Percentiles rank a stretch among this genome's conserved stretches.
These are phyloP conservation scores for Anagrus nilaparvatae DNA, from an alignment of 1,140 invertebrate genomes.

Conservation along the genomic window DNA sequence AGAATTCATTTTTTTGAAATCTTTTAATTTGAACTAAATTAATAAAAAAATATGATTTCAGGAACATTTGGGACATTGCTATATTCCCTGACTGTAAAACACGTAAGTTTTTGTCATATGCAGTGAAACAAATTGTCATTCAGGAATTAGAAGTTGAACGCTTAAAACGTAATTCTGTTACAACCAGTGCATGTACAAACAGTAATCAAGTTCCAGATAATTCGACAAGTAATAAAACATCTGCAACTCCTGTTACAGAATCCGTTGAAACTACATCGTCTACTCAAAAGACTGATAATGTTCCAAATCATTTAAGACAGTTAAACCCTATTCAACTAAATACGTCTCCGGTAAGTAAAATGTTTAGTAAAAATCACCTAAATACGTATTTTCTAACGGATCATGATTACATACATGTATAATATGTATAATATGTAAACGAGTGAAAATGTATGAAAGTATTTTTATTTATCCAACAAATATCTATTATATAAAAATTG, in stretches of 20 bases:
- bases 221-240: slow-evolving; percentile 2
- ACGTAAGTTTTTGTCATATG: slow-evolving; percentile 45
- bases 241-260: too few species aligned
- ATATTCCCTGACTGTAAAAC: slow-evolving; percentile 32
- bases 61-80: slow-evolving; percentile 40
- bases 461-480: too few species aligned
- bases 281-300: not conserved
- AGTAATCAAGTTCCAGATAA: not conserved
- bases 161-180: slow-evolving; percentile 46
- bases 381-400: too few species aligned
- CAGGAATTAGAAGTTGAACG: slow-evolving; percentile 67
- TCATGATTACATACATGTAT: too few species aligned
- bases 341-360: too few species aligned
- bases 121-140: slow-evolving; percentile 65
- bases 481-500: too few species aligned
- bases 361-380: too few species aligned
- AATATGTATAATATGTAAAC: too few species aligned
- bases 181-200: slow-evolving; percentile 20
- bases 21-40: slow-evolving; percentile 1
- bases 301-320: slow-evolving; percentile 57
- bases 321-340: slow-evolving; percentile 47
- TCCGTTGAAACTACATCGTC: not conserved
- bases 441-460: too few species aligned
- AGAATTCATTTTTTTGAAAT: not conserved
- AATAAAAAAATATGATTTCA: slow-evolving; percentile 19